Evolutionary conservation across 2,797 vertebrate species (phyloP).

Genomic region (Australoheros facetus): DNA sequence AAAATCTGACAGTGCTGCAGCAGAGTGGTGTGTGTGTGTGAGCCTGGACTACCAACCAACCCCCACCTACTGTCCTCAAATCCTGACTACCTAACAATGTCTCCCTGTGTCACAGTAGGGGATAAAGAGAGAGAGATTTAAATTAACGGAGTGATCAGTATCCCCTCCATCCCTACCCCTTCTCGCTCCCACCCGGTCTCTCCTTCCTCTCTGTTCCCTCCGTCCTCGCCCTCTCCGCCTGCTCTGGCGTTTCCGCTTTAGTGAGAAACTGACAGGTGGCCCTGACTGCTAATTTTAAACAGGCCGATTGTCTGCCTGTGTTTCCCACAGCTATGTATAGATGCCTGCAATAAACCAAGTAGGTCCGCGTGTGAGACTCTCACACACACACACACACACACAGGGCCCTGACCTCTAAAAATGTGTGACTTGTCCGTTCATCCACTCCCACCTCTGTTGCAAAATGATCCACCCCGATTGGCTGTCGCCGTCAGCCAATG

Average conservation of each 20-base stretch:
- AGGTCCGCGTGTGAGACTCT: constrained; percentile 40
- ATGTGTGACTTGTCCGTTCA: constrained; percentile 61
- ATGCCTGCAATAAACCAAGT: constrained; percentile 57
- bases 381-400: constrained; percentile 14
- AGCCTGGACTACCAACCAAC: constrained; percentile 49
- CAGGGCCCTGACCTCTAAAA: constrained; percentile 55
- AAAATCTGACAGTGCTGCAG: constrained; percentile 63
- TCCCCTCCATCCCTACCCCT: constrained; percentile 26
- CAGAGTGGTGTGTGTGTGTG: constrained; percentile 67
- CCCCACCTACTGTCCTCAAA: constrained; percentile 6
- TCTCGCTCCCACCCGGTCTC: neutral
- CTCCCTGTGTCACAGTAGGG: constrained; percentile 60
- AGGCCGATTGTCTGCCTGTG: constrained; percentile 48
- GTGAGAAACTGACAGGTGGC: constrained; percentile 69
- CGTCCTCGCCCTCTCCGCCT: constrained; percentile 27
- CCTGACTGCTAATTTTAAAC: constrained; percentile 77
- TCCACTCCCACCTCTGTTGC: constrained; percentile 39
- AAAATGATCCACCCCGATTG: constrained; percentile 56
- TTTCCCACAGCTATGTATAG: constrained; percentile 72
- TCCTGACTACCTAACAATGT: constrained; percentile 65
- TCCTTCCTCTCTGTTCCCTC: constrained; percentile 62
- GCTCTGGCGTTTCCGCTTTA: constrained; percentile 49
- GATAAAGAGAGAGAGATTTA: constrained; percentile 38
- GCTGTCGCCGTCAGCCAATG: constrained; percentile 63
- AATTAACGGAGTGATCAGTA: constrained; percentile 61